Conservation (phyloP, 1,140 invertebrate genomes). For the Teleogryllus occipitalis region DNA sequence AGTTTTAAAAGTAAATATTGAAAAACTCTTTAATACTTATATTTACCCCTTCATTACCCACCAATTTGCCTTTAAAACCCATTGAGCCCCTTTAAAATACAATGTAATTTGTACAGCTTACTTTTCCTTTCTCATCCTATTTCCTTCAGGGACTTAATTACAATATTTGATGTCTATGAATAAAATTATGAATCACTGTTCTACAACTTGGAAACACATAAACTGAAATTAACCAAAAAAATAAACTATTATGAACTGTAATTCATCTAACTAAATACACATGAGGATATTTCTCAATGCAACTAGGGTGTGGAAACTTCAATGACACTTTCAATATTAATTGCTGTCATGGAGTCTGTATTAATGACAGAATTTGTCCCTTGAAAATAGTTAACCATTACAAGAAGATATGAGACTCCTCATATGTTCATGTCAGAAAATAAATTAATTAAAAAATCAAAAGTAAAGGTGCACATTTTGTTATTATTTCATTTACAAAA, state of each 20-base stretch:
- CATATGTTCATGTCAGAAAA: too few species aligned
- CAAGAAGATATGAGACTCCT: too few species aligned
- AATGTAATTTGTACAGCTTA: background rate
- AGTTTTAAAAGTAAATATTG: constrained; percentile 2
- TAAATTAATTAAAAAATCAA: too few species aligned
- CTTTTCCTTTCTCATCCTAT: background rate
- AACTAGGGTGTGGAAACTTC: background rate
- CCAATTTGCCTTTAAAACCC: background rate
- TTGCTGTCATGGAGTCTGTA: too few species aligned
- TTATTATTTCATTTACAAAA: too few species aligned
- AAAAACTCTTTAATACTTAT: background rate
- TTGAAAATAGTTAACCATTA: too few species aligned
- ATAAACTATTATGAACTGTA: background rate
- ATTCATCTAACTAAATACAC: background rate
- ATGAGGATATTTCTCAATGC: background rate
- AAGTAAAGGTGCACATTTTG: too few species aligned
- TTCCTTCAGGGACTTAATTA: background rate
- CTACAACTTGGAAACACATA: background rate
- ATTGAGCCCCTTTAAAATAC: background rate
- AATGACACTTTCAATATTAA: background rate
- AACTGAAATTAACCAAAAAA: background rate
- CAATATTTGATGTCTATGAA: background rate
- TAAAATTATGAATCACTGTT: background rate
- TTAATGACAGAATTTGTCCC: too few species aligned
- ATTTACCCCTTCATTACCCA: background rate